Percentiles rank a stretch among this genome's conserved stretches.
These are phyloP conservation scores for Falcunculus frontatus DNA, from an alignment of 2,113 vertebrate species.

Conservation along the genomic window DNA sequence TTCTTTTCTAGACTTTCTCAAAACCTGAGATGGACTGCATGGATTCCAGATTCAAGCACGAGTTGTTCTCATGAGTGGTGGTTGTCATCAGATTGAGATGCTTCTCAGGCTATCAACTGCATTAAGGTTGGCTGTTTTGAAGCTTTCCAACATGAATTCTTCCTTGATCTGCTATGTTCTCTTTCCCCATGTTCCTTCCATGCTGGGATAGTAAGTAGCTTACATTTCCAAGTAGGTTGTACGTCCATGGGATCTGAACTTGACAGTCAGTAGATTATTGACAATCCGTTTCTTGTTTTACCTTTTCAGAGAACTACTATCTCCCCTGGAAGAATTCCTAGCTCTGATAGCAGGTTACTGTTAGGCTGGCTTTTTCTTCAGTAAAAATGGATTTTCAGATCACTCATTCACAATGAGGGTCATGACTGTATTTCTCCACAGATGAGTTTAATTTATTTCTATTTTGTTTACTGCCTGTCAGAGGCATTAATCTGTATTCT, in stretches of 20 bases:
- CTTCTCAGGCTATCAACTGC: not conserved
- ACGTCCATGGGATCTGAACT: not conserved
- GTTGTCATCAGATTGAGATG: not conserved
- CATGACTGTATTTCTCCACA: not conserved
- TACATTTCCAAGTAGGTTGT: not conserved
- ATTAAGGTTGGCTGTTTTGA: not conserved
- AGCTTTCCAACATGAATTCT: not conserved
- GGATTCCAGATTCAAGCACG: not conserved
- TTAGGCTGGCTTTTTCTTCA: not conserved
- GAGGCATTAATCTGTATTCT: not conserved
- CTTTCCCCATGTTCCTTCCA: not conserved
- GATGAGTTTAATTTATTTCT: not conserved
- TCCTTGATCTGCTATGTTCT: not conserved
- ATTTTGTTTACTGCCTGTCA: not conserved
- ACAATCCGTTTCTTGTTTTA: not conserved
- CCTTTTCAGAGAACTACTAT: not conserved
- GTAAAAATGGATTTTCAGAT: not conserved
- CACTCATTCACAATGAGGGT: not conserved
- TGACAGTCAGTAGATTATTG: not conserved
- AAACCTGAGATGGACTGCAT: not conserved
- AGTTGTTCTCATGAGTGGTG: not conserved
- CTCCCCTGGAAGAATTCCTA: not conserved
- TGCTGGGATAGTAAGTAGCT: not conserved
- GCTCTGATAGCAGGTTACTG: not conserved
- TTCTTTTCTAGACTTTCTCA: not conserved